A percentile compares a stretch with the other conserved stretches of the same genome.
phyloP scores from a whole-genome alignment of 2,888 invertebrate species.

The Phorcus lineatus region DNA sequence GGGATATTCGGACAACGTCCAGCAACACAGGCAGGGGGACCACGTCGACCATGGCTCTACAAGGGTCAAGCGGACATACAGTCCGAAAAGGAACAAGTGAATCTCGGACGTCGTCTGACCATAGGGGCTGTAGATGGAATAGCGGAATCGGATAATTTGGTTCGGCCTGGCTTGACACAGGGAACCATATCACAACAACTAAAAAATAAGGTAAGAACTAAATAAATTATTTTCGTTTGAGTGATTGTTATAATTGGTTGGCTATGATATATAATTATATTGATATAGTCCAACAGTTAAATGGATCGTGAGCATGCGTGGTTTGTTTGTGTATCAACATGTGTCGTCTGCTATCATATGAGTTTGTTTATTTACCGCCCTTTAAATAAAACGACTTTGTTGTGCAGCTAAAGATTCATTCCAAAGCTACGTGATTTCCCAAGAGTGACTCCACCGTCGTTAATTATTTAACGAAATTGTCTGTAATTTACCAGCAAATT shows the following conservation, averaged over 20 bases:
- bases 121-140: slow-evolving; percentile 68
- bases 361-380: background rate
- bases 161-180: slow-evolving; percentile 51
- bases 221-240: background rate
- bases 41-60: slow-evolving; percentile 46
- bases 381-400: slow-evolving; percentile 19
- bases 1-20: slow-evolving; percentile 51
- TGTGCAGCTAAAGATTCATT: background rate
- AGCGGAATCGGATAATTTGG: slow-evolving; percentile 53
- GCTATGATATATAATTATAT: background rate
- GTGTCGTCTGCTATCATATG: slow-evolving; percentile 17
- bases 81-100: slow-evolving; percentile 48
- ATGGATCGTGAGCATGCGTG: background rate
- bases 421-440: background rate
- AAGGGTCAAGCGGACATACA: slow-evolving; percentile 45
- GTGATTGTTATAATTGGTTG: background rate
- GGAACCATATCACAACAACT: slow-evolving; percentile 52
- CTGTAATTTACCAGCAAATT: background rate
- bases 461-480: slow-evolving; percentile 10
- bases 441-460: background rate
- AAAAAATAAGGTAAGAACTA: slow-evolving; percentile 61
- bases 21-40: slow-evolving; percentile 66
- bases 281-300: background rate
- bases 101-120: slow-evolving; percentile 64
- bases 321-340: background rate